Evolutionary conservation across 1,140 invertebrate species (phyloP).

Genomic region (Conus ventricosus): DNA sequence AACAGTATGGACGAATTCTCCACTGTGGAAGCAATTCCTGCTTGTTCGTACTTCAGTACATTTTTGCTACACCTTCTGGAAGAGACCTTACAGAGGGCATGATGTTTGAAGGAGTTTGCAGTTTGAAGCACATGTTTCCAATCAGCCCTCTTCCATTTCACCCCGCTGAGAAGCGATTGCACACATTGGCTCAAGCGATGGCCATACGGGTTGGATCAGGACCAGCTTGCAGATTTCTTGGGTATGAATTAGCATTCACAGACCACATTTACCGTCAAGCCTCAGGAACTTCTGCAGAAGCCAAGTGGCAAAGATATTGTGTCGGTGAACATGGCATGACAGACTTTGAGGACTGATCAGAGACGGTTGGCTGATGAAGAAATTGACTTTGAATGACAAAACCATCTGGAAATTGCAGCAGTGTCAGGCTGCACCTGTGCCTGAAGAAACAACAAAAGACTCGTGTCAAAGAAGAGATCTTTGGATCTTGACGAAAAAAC

Average conservation of each 20-base stretch:
- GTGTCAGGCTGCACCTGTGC: not conserved
- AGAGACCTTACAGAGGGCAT: no score
- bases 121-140: no score
- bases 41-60: no score
- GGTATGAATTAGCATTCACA: not conserved
- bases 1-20: no score
- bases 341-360: not conserved
- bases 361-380: not conserved
- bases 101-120: no score
- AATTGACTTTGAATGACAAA: conserved; percentile 5
- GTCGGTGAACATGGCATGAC: not conserved
- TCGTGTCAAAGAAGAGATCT: no score
- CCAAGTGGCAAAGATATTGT: conserved; percentile 9
- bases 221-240: conserved; percentile 17
- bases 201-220: not conserved
- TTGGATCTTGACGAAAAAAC: no score
- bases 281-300: conserved; percentile 2
- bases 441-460: no score
- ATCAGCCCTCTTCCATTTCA: no score
- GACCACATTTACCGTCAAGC: not conserved
- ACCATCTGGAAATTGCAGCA: not conserved
- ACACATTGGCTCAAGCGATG: not conserved
- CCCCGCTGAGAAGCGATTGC: no score
- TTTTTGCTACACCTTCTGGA: no score
- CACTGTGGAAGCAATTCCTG: no score